Evolutionary conservation across 2,113 vertebrate genomes (phyloP).

Genomic region (Pteruthius melanotis): DNA sequence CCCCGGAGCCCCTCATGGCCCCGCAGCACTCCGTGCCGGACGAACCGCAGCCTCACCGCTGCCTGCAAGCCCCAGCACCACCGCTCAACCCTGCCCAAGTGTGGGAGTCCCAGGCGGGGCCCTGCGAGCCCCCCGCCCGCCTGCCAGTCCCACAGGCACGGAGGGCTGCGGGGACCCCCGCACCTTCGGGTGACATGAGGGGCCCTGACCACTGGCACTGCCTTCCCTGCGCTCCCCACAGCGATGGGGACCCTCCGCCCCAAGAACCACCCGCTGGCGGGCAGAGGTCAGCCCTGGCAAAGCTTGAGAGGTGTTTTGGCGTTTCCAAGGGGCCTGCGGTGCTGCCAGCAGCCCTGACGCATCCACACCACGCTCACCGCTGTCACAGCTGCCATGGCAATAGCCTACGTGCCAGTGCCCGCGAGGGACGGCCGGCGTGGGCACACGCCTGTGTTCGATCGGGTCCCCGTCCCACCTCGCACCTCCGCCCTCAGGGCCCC

Average conservation of each 20-base stretch:
- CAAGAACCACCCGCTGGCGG: fast-evolving
- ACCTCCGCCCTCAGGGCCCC: fast-evolving
- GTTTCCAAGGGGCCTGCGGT: background rate
- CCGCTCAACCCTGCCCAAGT: background rate
- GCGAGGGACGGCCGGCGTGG: fast-evolving
- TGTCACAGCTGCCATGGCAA: background rate
- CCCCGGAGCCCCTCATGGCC: background rate
- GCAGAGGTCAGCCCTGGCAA: background rate
- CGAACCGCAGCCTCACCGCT: background rate
- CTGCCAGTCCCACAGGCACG: background rate
- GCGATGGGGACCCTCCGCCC: background rate
- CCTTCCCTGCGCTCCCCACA: background rate
- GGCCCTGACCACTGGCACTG: fast-evolving
- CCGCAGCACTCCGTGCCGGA: background rate
- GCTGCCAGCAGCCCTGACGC: background rate
- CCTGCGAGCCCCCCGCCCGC: background rate
- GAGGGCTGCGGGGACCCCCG: background rate
- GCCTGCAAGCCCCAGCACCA: background rate
- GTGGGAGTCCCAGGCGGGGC: background rate
- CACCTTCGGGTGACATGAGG: fast-evolving
- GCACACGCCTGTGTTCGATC: fast-evolving
- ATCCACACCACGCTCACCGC: background rate
- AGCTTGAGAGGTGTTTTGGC: background rate
- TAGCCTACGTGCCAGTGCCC: background rate
- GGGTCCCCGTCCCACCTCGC: background rate